phyloP scores from a whole-genome alignment of 2,888 invertebrate genomes.

The Amblyteles armatorius region DNA sequence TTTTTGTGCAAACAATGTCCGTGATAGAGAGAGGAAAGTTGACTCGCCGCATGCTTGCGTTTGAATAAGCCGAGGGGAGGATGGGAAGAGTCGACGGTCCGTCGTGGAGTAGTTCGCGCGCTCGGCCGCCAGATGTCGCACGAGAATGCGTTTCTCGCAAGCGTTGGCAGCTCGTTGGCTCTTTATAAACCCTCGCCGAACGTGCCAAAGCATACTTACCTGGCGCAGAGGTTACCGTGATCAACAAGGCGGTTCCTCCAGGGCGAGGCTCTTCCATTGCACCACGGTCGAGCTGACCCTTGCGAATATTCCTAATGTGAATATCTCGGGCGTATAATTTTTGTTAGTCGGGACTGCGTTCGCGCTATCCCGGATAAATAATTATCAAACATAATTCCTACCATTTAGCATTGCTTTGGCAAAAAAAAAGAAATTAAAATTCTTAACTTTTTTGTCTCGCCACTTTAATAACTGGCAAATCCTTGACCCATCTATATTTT shows the following conservation, averaged over 20 bases:
- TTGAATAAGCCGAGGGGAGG: neutral
- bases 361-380: slow-evolving; percentile 71
- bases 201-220: slow-evolving; percentile 79
- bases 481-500: no score
- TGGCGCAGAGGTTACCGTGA: slow-evolving; percentile 86
- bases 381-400: slow-evolving; percentile 21
- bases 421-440: neutral
- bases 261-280: slow-evolving; percentile 87
- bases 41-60: no score
- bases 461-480: neutral
- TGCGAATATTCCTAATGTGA: slow-evolving; percentile 86
- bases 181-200: slow-evolving; percentile 30
- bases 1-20: no score
- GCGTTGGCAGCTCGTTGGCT: neutral
- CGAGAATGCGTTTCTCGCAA: slow-evolving; percentile 1
- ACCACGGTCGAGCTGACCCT: slow-evolving; percentile 87
- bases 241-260: slow-evolving; percentile 84
- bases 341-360: slow-evolving; percentile 81
- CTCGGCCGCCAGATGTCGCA: slow-evolving; percentile 14
- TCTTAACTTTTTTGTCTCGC: neutral
- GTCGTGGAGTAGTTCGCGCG: neutral
- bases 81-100: neutral
- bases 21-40: no score
- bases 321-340: slow-evolving; percentile 84
- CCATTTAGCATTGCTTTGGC: no score